Evolutionary conservation across 2,113 vertebrate genomes (phyloP).

Genomic region (Vicugna pacos): DNA sequence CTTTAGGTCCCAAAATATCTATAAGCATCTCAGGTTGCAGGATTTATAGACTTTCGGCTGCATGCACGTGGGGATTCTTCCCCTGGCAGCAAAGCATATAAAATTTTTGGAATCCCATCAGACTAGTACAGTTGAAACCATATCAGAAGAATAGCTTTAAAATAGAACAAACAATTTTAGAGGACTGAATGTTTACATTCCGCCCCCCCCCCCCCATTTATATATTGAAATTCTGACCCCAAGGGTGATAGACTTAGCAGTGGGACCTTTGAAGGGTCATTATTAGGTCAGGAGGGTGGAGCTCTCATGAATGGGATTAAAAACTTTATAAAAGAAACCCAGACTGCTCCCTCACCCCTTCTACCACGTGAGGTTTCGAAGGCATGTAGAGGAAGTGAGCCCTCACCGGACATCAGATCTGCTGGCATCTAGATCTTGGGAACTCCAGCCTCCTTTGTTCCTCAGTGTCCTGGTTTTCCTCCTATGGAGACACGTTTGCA

Average conservation of each 20-base stretch:
- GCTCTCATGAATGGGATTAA: neutral
- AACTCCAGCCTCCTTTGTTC: neutral
- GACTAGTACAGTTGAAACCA: neutral
- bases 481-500: neutral
- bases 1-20: neutral
- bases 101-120: neutral
- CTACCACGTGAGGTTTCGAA: neutral
- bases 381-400: neutral
- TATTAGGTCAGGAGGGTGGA: neutral
- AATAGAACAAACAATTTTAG: neutral
- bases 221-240: neutral
- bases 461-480: neutral
- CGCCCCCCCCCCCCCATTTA: neutral
- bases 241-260: neutral
- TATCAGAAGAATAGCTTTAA: neutral
- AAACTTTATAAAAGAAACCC: neutral
- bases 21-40: neutral
- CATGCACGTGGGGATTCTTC: fast-evolving
- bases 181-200: neutral
- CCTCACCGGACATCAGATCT: neutral
- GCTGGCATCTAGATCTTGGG: neutral
- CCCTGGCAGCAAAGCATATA: neutral
- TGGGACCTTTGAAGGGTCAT: neutral
- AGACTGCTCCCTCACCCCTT: neutral
- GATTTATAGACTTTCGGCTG: neutral